phyloP scores from a whole-genome alignment of 1,140 invertebrate genomes.

The Brevipalpus yothersi region DNA sequence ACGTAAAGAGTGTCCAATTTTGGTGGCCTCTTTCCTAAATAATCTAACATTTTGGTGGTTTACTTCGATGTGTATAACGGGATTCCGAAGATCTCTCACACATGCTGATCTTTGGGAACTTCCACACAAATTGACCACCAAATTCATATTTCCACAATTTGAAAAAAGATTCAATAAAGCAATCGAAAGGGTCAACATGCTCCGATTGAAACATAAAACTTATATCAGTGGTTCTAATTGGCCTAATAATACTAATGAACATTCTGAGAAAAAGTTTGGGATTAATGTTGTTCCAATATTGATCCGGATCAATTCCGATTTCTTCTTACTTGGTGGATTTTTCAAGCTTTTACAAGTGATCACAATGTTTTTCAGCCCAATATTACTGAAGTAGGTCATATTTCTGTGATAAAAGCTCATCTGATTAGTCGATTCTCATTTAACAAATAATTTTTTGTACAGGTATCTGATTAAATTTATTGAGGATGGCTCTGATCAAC shows the following conservation, averaged over 20 bases:
- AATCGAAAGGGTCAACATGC: not conserved
- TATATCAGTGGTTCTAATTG: not conserved
- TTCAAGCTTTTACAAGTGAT: constrained; percentile 54
- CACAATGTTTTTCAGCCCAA: constrained; percentile 73
- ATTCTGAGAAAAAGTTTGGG: not conserved
- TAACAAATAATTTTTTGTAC: not conserved
- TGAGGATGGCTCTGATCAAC: not conserved
- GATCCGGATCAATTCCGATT: constrained; percentile 32
- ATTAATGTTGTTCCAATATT: constrained; percentile 21
- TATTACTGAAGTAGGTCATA: constrained; percentile 19
- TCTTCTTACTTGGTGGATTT: constrained; percentile 52
- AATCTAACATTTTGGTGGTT: constrained; percentile 78
- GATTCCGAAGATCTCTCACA: constrained; percentile 4
- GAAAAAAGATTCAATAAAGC: not conserved
- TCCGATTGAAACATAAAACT: not conserved
- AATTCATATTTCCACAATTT: constrained; percentile 5
- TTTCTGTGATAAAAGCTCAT: constrained; percentile 4
- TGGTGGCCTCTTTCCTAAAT: constrained; percentile 57
- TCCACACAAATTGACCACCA: constrained; percentile 38
- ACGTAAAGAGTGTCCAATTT: constrained; percentile 33
- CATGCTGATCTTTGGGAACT: constrained; percentile 1
- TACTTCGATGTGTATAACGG: constrained; percentile 23
- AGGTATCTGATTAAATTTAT: not conserved
- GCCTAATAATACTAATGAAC: not conserved
- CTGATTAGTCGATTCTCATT: too few species aligned